These are phyloP conservation scores for Chymomyza fuscimana DNA, from an alignment of 2,888 invertebrate genomes.

Conservation along the genomic window DNA sequence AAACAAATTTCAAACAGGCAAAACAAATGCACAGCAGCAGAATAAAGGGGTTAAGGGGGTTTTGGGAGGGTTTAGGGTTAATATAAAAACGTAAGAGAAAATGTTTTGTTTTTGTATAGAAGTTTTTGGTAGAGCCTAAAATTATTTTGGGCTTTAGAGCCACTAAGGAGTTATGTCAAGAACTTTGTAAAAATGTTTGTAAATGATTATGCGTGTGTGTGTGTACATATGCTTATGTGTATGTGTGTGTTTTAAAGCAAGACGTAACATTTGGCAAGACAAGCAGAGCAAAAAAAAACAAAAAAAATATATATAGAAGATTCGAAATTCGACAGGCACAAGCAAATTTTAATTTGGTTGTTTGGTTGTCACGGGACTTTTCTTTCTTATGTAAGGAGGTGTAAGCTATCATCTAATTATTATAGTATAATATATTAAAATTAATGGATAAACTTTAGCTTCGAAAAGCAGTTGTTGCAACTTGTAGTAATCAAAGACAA, in stretches of 20 bases:
- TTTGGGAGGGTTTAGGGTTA: background rate
- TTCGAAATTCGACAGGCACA: background rate
- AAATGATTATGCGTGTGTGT: background rate
- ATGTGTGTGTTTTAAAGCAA: background rate
- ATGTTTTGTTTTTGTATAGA: background rate
- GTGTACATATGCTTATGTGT: background rate
- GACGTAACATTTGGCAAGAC: background rate
- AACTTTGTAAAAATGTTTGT: slow-evolving; percentile 5
- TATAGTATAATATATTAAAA: background rate
- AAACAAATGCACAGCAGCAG: slow-evolving; percentile 58
- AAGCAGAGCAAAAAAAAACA: slow-evolving; percentile 6
- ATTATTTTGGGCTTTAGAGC: background rate
- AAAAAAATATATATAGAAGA: background rate
- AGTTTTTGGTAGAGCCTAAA: background rate
- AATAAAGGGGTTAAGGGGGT: slow-evolving; percentile 18
- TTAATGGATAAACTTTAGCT: background rate
- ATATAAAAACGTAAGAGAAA: no score
- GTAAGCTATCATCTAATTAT: background rate
- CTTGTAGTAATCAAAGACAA: background rate
- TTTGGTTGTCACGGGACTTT: slow-evolving; percentile 17
- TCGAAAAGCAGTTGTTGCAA: no score
- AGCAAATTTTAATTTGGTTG: slow-evolving; percentile 5
- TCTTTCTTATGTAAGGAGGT: background rate
- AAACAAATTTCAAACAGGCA: slow-evolving; percentile 77
- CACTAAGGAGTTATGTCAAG: background rate